phyloP scores from a whole-genome alignment of 2,888 invertebrate species.

The Bombyx huttoni region DNA sequence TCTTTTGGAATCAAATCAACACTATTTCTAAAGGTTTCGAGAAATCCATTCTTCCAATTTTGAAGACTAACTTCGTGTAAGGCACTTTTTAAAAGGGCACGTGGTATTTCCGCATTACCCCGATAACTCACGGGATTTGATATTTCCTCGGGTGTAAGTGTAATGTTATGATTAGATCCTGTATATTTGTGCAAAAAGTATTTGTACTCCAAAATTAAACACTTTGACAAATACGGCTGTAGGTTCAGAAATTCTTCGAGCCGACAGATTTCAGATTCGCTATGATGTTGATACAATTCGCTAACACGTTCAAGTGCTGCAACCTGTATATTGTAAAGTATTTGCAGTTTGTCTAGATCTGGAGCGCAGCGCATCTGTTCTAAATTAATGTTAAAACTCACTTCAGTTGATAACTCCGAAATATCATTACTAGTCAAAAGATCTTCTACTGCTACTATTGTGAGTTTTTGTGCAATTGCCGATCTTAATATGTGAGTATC shows the following conservation, averaged over 20 bases:
- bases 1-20: slow-evolving; percentile 27
- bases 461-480: slow-evolving; percentile 42
- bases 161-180: neutral
- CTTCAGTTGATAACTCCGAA: slow-evolving; percentile 37
- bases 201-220: slow-evolving; percentile 39
- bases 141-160: neutral
- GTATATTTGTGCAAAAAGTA: slow-evolving; percentile 44
- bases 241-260: slow-evolving; percentile 43
- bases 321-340: slow-evolving; percentile 22
- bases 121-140: neutral
- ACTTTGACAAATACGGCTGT: slow-evolving; percentile 24
- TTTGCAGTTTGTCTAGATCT: slow-evolving; percentile 37
- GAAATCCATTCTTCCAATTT: slow-evolving; percentile 50
- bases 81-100: slow-evolving; percentile 39
- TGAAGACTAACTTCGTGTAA: slow-evolving; percentile 33
- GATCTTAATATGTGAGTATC: slow-evolving; percentile 46
- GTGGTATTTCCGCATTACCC: slow-evolving; percentile 12
- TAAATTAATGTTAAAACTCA: slow-evolving; percentile 36
- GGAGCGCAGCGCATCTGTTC: slow-evolving; percentile 36
- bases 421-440: slow-evolving; percentile 40
- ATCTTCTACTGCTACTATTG: slow-evolving; percentile 51
- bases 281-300: slow-evolving; percentile 34
- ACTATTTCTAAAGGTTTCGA: slow-evolving; percentile 43
- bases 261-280: slow-evolving; percentile 33
- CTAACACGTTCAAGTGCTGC: slow-evolving; percentile 27